Conservation (phyloP, 2,797 vertebrate species). For the Amblyopsis hoosieri region DNA sequence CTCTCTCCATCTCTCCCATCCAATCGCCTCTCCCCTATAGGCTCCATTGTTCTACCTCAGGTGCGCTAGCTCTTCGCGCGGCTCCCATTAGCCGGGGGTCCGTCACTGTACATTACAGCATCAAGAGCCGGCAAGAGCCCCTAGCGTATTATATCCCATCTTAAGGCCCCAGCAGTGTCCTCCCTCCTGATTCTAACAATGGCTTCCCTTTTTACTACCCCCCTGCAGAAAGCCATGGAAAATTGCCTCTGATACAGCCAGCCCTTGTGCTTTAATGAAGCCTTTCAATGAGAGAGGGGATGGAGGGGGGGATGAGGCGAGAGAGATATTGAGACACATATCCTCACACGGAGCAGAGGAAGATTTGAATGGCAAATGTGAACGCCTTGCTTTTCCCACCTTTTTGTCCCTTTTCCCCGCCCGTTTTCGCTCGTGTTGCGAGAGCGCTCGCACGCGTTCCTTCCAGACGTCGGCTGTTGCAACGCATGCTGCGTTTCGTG, state of each 20-base stretch:
- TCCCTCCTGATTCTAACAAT: constrained; percentile 65
- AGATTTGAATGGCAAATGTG: constrained; percentile 55
- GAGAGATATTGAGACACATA: not conserved
- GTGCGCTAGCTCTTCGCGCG: constrained; percentile 51
- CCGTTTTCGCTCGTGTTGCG: not conserved
- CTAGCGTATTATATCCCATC: constrained; percentile 69
- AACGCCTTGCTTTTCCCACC: constrained; percentile 12
- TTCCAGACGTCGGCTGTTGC: too few relatives aligned
- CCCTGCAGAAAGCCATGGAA: constrained; percentile 57
- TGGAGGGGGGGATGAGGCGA: not conserved
- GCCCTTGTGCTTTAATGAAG: constrained; percentile 70
- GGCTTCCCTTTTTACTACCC: constrained; percentile 58
- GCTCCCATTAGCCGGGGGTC: constrained; percentile 68
- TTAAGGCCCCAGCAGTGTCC: constrained; percentile 56
- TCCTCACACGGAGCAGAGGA: constrained; percentile 6
- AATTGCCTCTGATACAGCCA: constrained; percentile 73
- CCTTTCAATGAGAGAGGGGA: constrained; percentile 50
- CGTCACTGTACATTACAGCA: constrained; percentile 68
- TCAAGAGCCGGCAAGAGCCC: constrained; percentile 22
- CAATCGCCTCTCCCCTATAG: not conserved
- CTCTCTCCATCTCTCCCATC: constrained; percentile 4
- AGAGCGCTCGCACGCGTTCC: too few relatives aligned
- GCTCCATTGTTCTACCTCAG: constrained; percentile 13
- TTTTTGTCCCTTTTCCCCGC: not conserved
- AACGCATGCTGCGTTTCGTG: not conserved